phyloP scores from a whole-genome alignment of 2,113 vertebrate genomes.

The Galbula dea region DNA sequence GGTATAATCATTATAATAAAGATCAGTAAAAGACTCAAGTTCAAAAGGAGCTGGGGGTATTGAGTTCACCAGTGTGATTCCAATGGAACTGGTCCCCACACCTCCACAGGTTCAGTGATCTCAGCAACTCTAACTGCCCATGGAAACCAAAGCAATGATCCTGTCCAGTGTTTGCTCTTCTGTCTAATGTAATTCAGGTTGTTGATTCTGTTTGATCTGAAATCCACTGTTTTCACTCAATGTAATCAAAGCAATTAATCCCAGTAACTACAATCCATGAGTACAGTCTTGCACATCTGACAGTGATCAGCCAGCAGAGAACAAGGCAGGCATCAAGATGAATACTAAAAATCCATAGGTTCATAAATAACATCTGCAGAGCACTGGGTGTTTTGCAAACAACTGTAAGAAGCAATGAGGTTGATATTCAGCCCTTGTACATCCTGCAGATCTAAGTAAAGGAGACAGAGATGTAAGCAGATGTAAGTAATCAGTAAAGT shows the following conservation, averaged over 20 bases:
- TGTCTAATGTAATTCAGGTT: conserved; percentile 36
- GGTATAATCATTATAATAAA: conserved; percentile 62
- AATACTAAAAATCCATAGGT: conserved; percentile 35
- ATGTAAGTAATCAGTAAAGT: background rate
- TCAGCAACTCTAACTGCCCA: background rate
- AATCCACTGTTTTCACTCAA: conserved; percentile 42
- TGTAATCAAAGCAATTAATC: conserved; percentile 58
- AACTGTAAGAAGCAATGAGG: background rate
- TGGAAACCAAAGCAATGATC: conserved; percentile 3
- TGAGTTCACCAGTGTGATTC: background rate
- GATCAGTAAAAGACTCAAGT: conserved; percentile 46
- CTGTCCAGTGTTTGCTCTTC: conserved; percentile 13
- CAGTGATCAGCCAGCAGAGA: background rate
- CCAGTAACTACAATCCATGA: background rate
- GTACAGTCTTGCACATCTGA: background rate
- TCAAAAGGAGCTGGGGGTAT: conserved; percentile 33
- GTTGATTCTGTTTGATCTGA: conserved; percentile 37
- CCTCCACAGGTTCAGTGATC: background rate
- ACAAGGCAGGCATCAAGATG: background rate
- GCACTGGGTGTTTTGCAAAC: background rate
- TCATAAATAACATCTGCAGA: background rate
- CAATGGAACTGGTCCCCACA: background rate
- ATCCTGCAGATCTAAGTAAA: background rate
- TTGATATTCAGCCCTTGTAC: background rate
- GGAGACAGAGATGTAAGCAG: too few relatives aligned